Percentiles rank a stretch among this genome's conserved stretches.
Conservation (phyloP, 1,140 invertebrate species). For the Macrocentrus cingulum region DNA sequence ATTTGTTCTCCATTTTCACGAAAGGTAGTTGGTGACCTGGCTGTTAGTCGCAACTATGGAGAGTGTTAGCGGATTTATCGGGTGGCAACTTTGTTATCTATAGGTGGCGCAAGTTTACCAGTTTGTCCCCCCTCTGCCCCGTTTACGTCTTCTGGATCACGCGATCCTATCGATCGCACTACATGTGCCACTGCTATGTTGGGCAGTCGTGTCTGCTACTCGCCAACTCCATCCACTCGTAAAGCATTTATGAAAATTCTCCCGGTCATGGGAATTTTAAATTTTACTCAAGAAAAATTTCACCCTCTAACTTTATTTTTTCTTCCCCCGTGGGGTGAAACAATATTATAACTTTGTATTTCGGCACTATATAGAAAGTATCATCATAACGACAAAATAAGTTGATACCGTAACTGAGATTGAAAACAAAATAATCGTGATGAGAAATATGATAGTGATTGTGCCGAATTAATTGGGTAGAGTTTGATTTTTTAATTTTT, state of each 20-base stretch:
- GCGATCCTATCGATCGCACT: conserved; percentile 24
- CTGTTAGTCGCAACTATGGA: neutral
- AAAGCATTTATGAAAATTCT: conserved; percentile 17
- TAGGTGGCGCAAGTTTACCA: conserved; percentile 6
- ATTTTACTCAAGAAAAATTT: conserved; percentile 5
- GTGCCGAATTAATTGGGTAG: too few species aligned
- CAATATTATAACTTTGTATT: too few species aligned
- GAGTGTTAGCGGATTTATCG: conserved; percentile 10
- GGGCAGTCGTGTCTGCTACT: neutral
- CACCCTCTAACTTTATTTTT: neutral
- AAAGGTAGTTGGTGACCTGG: neutral
- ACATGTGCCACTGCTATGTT: too few species aligned
- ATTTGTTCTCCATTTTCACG: neutral
- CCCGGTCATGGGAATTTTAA: neutral
- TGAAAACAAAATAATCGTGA: neutral
- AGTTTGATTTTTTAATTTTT: too few species aligned
- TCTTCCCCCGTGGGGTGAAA: neutral
- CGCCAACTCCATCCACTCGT: neutral
- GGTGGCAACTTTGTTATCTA: conserved; percentile 13
- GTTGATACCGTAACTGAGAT: too few species aligned
- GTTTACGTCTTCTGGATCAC: conserved; percentile 5
- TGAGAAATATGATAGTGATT: neutral
- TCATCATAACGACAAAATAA: too few species aligned
- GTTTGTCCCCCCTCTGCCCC: neutral
- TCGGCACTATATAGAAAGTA: too few species aligned